Evolutionary conservation across 2,113 vertebrate species (phyloP).

Genomic region (Atractosteus spatula): DNA sequence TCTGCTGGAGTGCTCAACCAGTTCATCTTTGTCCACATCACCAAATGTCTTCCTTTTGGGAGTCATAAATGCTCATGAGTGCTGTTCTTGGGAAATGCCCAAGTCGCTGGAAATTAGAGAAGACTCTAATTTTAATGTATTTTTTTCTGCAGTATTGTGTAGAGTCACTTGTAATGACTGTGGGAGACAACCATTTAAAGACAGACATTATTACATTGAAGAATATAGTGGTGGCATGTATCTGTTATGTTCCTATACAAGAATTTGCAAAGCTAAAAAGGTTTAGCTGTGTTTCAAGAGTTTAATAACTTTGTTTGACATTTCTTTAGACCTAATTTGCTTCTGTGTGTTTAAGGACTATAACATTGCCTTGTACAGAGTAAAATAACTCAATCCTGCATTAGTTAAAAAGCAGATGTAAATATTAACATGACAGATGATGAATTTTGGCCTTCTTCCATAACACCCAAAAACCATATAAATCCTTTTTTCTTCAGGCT

Average conservation of each 20-base stretch:
- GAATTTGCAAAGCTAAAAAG: no score
- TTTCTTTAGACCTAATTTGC: no score
- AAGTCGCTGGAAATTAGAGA: constrained; percentile 30
- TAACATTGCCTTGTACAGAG: no score
- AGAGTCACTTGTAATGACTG: background rate
- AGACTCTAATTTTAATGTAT: constrained; percentile 12
- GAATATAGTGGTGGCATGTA: background rate
- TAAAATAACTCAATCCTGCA: constrained; percentile 5
- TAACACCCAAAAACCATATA: background rate
- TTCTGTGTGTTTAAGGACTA: no score
- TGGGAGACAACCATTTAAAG: background rate
- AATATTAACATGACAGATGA: constrained; percentile 33
- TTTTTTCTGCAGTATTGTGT: no score
- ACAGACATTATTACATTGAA: no score
- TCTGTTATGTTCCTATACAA: background rate
- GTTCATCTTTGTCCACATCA: constrained; percentile 1
- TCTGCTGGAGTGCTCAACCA: background rate
- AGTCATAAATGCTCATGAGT: background rate
- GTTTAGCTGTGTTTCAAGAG: no score
- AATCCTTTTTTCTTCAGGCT: no score
- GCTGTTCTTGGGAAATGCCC: constrained; percentile 31
- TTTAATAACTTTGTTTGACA: no score
- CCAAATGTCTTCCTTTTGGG: background rate
- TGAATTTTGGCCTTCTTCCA: constrained; percentile 33
- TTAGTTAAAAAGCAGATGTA: constrained; percentile 25